These are phyloP conservation scores for Mylabris phalerata DNA, from an alignment of 1,140 invertebrate genomes.

Conservation along the genomic window DNA sequence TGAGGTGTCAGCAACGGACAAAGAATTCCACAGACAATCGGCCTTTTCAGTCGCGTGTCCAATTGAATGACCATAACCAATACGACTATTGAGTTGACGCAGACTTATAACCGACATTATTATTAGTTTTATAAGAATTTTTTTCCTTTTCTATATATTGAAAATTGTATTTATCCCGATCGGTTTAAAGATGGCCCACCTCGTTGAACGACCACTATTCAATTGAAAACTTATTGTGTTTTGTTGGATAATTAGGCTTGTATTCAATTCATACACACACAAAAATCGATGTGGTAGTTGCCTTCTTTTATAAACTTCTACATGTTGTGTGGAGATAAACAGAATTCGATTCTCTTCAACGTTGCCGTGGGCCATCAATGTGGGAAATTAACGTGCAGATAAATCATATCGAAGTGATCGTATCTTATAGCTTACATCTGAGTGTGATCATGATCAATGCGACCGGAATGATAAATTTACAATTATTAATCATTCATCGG, in stretches of 20 bases:
- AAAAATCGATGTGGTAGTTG: too few species aligned
- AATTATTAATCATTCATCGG: constrained; percentile 35
- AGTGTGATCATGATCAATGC: constrained; percentile 35
- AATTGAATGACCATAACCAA: constrained; percentile 26
- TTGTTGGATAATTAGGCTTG: too few species aligned
- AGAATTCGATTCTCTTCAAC: not conserved
- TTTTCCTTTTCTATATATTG: too few species aligned
- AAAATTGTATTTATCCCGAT: too few species aligned
- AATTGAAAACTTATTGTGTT: too few species aligned
- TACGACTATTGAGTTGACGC: constrained; percentile 17
- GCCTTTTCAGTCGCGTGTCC: constrained; percentile 25
- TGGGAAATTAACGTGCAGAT: constrained; percentile 27
- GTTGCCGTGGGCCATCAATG: constrained; percentile 23
- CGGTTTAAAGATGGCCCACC: too few species aligned
- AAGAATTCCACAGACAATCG: constrained; percentile 12
- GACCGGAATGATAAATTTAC: constrained; percentile 30
- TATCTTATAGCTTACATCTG: constrained; percentile 20
- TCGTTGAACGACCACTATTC: too few species aligned
- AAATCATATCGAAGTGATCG: constrained; percentile 26
- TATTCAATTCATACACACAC: too few species aligned
- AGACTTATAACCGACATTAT: constrained; percentile 4
- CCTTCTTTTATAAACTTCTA: too few species aligned
- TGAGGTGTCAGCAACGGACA: constrained; percentile 13
- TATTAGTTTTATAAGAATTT: too few species aligned
- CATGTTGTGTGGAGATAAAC: too few species aligned